A percentile compares a stretch with the other conserved stretches of the same genome.
Evolutionary conservation across 2,113 vertebrate genomes (phyloP).

Genomic region (Salminus brasiliensis): DNA sequence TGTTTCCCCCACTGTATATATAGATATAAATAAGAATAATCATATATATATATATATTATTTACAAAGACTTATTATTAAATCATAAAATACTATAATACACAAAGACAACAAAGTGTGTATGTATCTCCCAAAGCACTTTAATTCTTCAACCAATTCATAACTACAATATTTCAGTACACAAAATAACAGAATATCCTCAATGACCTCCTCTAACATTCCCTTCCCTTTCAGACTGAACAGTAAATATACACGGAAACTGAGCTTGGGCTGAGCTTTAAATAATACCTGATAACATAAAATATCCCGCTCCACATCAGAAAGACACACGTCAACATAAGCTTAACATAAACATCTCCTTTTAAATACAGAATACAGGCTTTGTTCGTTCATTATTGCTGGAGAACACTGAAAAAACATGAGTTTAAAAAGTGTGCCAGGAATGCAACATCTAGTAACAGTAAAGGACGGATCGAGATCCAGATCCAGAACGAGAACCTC

Average conservation of each 20-base stretch:
- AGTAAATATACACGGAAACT: not conserved
- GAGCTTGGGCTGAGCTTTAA: not conserved
- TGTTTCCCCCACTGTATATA: too few species aligned
- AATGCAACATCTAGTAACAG: not conserved
- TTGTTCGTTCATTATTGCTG: conserved; percentile 15
- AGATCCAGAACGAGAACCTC: not conserved
- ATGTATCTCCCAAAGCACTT: conserved; percentile 2
- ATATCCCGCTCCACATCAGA: conserved; percentile 12
- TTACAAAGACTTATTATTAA: too few species aligned
- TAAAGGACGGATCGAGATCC: not conserved
- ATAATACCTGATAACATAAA: conserved; percentile 25
- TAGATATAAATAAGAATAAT: too few species aligned
- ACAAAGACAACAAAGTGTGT: too few species aligned
- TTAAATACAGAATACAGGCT: not conserved
- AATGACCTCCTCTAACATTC: not conserved
- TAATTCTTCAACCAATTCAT: conserved; percentile 14
- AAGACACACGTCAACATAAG: too few species aligned
- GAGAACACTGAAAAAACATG: conserved; percentile 24
- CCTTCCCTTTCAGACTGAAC: not conserved
- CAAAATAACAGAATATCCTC: not conserved
- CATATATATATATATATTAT: too few species aligned
- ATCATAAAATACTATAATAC: too few species aligned
- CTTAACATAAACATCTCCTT: not conserved
- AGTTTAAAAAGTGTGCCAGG: not conserved
- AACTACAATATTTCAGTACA: not conserved